These are phyloP conservation scores for Trichonephila clavata DNA, from an alignment of 1,140 invertebrate species.

Conservation along the genomic window DNA sequence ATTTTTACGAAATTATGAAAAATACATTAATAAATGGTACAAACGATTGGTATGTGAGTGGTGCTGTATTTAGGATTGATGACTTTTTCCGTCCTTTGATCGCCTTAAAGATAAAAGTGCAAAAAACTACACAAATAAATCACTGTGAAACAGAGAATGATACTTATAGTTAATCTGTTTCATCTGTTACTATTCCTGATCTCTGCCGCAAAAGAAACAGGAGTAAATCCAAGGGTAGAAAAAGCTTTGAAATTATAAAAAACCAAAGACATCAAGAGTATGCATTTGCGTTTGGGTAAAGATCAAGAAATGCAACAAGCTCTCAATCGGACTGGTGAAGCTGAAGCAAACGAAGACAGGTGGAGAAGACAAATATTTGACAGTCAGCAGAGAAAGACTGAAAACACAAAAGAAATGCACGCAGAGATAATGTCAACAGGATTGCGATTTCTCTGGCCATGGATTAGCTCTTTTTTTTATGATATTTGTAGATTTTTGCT, in stretches of 20 bases:
- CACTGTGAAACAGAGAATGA: background rate
- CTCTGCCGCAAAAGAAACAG: background rate
- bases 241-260: background rate
- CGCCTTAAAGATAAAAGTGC: background rate
- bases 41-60: too few relatives aligned
- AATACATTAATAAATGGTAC: too few relatives aligned
- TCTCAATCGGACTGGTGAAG: background rate
- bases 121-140: background rate
- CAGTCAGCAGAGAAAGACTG: background rate
- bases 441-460: background rate
- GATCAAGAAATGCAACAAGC: conserved; percentile 15
- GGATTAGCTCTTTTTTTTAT: background rate
- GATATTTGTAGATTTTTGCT: background rate
- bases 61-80: too few relatives aligned
- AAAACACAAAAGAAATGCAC: background rate
- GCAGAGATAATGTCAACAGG: background rate
- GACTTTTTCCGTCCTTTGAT: background rate
- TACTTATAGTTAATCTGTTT: background rate
- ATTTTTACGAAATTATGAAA: too few relatives aligned
- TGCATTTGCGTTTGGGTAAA: background rate
- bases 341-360: background rate
- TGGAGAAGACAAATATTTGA: background rate
- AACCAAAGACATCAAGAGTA: background rate
- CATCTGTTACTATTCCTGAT: background rate
- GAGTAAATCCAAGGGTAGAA: background rate